Evolutionary conservation across 2,888 invertebrate genomes (phyloP).

Genomic region (Pachliopta kotzebuea): DNA sequence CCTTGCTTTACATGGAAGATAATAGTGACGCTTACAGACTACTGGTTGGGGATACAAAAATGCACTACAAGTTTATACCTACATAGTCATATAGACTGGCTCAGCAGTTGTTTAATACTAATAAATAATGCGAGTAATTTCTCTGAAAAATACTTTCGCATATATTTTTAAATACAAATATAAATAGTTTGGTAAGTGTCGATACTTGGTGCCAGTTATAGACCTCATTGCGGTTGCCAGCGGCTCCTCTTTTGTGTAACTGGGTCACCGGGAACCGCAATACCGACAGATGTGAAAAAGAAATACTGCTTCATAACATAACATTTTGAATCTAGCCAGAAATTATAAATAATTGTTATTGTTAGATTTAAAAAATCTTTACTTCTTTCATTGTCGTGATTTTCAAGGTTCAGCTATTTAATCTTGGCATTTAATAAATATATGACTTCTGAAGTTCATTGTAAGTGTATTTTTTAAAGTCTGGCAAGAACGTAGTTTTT

Average conservation of each 20-base stretch:
- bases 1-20: not conserved
- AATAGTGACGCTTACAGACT: not conserved
- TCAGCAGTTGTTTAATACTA: not conserved
- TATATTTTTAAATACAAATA: conserved; percentile 22
- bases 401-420: too few relatives aligned
- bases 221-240: conserved; percentile 17
- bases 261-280: conserved; percentile 25
- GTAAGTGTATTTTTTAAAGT: too few relatives aligned
- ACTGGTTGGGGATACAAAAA: not conserved
- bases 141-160: conserved; percentile 2
- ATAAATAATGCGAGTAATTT: conserved; percentile 5
- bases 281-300: conserved; percentile 1
- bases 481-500: too few relatives aligned
- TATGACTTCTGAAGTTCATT: too few relatives aligned
- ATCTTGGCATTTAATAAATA: too few relatives aligned
- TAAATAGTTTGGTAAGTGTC: conserved; percentile 27
- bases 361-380: too few relatives aligned
- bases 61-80: too few relatives aligned
- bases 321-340: not conserved
- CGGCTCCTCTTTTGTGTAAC: conserved; percentile 7
- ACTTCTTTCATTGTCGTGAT: too few relatives aligned
- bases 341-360: not conserved
- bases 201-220: conserved; percentile 27
- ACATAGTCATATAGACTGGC: too few relatives aligned
- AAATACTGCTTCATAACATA: conserved; percentile 10